These are phyloP conservation scores for Empidonax traillii DNA, from an alignment of 2,113 vertebrate genomes.

Conservation along the genomic window DNA sequence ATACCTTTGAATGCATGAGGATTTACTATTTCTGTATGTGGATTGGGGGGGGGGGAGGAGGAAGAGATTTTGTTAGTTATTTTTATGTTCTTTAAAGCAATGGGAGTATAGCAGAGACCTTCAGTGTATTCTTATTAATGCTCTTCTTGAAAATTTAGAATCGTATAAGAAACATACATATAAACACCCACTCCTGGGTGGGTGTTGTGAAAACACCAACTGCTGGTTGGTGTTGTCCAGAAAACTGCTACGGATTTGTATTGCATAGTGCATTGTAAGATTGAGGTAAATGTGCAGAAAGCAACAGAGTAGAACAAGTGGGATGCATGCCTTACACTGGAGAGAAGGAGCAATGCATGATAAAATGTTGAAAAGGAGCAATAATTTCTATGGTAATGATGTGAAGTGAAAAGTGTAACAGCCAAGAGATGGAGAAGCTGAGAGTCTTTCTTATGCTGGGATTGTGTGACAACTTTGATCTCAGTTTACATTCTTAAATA, in stretches of 20 bases:
- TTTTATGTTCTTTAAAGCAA: slow-evolving; percentile 23
- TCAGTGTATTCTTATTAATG: background rate
- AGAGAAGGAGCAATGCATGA: background rate
- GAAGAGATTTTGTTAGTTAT: slow-evolving; percentile 9
- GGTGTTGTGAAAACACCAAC: background rate
- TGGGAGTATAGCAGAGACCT: background rate
- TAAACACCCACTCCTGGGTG: background rate
- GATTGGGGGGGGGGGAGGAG: background rate
- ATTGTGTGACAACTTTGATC: background rate
- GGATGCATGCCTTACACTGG: background rate
- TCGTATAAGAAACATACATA: background rate
- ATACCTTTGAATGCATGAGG: slow-evolving; percentile 1
- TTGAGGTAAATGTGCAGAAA: background rate
- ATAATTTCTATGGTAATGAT: background rate
- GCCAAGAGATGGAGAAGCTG: background rate
- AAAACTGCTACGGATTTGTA: background rate
- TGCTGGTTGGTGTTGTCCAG: background rate
- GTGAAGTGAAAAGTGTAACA: background rate
- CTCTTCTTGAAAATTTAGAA: background rate
- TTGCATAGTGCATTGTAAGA: background rate
- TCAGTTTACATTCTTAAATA: background rate
- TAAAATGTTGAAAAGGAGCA: background rate
- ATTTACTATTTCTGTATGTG: slow-evolving; percentile 21
- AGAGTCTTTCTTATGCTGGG: background rate
- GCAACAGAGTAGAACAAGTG: background rate